Evolutionary conservation across 2,113 vertebrate species (phyloP).

Genomic region (Sclerurus mexicanus): DNA sequence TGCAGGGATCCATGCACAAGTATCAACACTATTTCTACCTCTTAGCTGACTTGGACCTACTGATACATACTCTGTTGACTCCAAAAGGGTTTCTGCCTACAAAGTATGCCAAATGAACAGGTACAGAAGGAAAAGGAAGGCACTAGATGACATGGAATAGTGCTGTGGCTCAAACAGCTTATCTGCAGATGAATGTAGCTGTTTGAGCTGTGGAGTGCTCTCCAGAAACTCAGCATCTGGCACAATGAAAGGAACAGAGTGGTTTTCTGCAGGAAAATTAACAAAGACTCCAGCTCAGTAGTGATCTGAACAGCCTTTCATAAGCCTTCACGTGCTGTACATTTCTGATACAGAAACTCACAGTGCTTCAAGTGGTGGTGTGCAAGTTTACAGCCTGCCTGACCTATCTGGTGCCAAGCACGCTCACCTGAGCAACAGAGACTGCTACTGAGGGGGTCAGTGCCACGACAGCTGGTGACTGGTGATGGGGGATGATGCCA

Average conservation of each 20-base stretch:
- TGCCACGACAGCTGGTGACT: not conserved
- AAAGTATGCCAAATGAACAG: not conserved
- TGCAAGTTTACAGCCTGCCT: not conserved
- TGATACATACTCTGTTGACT: not conserved
- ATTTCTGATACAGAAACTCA: not conserved
- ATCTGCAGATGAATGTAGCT: not conserved
- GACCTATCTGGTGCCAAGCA: not conserved
- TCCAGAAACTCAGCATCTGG: not conserved
- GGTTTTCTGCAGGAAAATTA: not conserved
- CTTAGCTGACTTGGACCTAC: not conserved
- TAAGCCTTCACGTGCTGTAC: not conserved
- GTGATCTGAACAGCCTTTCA: not conserved
- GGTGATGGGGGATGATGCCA: rapidly evolving
- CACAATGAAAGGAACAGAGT: not conserved
- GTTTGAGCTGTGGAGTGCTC: not conserved
- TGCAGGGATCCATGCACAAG: not conserved
- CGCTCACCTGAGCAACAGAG: not conserved
- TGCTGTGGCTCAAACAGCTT: not conserved
- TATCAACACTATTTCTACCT: not conserved
- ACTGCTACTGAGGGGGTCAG: not conserved
- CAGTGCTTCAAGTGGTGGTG: not conserved
- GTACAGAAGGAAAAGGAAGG: not conserved
- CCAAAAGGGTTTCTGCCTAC: not conserved
- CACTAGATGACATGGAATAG: not conserved
- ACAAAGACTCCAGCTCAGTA: not conserved